Evolutionary conservation across 2,888 invertebrate species (phyloP).

Genomic region (Zygogramma bicolorata): DNA sequence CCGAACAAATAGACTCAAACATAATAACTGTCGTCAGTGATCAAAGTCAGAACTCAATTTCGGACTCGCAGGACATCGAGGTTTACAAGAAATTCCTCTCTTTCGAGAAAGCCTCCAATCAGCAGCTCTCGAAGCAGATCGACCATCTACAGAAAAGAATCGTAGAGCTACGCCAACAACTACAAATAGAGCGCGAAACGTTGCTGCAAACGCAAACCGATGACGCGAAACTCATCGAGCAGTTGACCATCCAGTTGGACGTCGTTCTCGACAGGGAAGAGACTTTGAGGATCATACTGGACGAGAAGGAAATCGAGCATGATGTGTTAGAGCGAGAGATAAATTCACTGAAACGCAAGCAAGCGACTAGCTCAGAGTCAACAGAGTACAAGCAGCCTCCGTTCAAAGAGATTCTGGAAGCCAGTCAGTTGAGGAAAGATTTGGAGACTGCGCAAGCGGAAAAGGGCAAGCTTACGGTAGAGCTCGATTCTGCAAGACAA

Average conservation of each 20-base stretch:
- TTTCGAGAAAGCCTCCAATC: slow-evolving; percentile 46
- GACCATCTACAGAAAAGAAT: slow-evolving; percentile 58
- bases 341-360: slow-evolving; percentile 46
- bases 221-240: slow-evolving; percentile 76
- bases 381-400: slow-evolving; percentile 62
- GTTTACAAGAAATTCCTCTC: slow-evolving; percentile 60
- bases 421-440: slow-evolving; percentile 51
- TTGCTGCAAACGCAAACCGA: slow-evolving; percentile 72
- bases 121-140: slow-evolving; percentile 47
- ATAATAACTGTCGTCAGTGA: slow-evolving; percentile 71
- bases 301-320: slow-evolving; percentile 69
- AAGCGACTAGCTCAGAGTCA: slow-evolving; percentile 47
- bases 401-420: slow-evolving; percentile 50
- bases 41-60: slow-evolving; percentile 53
- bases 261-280: slow-evolving; percentile 75
- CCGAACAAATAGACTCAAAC: slow-evolving; percentile 72
- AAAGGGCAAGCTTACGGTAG: slow-evolving; percentile 47
- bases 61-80: slow-evolving; percentile 58
- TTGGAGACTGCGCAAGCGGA: slow-evolving; percentile 48
- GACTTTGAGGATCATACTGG: slow-evolving; percentile 73
- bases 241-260: slow-evolving; percentile 75
- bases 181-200: slow-evolving; percentile 72
- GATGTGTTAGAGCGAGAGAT: slow-evolving; percentile 59
- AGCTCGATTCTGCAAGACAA: slow-evolving; percentile 52
- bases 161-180: slow-evolving; percentile 64